phyloP scores from a whole-genome alignment of 2,888 invertebrate genomes.

The Enchytraeus crypticus region DNA sequence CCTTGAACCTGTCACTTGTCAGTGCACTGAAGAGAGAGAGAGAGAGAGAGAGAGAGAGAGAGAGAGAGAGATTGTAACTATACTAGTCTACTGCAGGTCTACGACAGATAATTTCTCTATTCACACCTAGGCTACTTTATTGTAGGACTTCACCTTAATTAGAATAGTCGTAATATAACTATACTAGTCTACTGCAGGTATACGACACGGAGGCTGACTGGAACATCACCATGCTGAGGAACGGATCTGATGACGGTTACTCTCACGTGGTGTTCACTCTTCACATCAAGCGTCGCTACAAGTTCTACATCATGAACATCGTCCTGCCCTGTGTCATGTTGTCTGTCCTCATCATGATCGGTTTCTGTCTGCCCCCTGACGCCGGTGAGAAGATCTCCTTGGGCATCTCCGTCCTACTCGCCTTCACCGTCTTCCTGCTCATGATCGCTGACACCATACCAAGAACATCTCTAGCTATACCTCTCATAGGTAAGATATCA shows the following conservation, averaged over 20 bases:
- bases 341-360: slow-evolving; percentile 28
- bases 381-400: slow-evolving; percentile 30
- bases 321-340: slow-evolving; percentile 29
- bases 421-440: slow-evolving; percentile 30
- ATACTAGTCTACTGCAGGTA: background rate
- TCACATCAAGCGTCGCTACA: slow-evolving; percentile 17
- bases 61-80: no score
- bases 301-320: slow-evolving; percentile 31
- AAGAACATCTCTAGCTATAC: slow-evolving; percentile 27
- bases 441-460: slow-evolving; percentile 30
- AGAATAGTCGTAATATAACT: no score
- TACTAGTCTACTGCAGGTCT: no score
- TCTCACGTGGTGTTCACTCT: slow-evolving; percentile 24
- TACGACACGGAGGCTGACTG: slow-evolving; percentile 17
- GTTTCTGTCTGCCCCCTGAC: slow-evolving; percentile 25
- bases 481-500: slow-evolving; percentile 29
- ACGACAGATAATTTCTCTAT: no score
- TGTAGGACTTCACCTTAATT: no score
- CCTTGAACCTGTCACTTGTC: no score
- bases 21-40: no score
- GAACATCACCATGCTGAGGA: slow-evolving; percentile 22
- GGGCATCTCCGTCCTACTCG: slow-evolving; percentile 28
- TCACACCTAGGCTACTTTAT: no score
- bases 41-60: no score
- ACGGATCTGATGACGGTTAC: slow-evolving; percentile 19